A percentile compares a stretch with the other conserved stretches of the same genome.
Evolutionary conservation across 1,140 invertebrate species (phyloP).

Genomic region (Trigoniulus corallinus): DNA sequence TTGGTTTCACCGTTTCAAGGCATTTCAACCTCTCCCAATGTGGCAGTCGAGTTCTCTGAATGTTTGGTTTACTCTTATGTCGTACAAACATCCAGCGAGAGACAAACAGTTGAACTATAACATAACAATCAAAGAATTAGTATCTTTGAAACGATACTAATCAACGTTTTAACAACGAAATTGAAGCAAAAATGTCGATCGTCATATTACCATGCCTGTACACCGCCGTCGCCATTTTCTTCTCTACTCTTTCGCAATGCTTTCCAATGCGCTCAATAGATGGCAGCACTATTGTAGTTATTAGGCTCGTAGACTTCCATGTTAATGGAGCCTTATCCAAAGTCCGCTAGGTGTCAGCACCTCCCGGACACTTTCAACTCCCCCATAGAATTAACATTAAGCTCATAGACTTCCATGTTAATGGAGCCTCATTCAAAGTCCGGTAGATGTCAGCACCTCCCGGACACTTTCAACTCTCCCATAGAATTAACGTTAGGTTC

Average conservation of each 20-base stretch:
- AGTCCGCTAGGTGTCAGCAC: too few relatives aligned
- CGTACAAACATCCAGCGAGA: background rate
- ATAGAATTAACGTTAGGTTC: too few relatives aligned
- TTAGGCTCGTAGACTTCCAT: too few relatives aligned
- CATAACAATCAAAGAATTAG: background rate
- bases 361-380: too few relatives aligned
- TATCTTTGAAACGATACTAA: background rate
- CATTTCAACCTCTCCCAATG: background rate
- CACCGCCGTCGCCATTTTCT: background rate
- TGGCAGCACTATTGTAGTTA: too few relatives aligned
- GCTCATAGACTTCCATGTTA: too few relatives aligned
- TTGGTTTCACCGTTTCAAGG: background rate
- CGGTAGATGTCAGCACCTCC: too few relatives aligned
- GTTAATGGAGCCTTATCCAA: too few relatives aligned
- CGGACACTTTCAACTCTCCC: too few relatives aligned
- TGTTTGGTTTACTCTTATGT: background rate
- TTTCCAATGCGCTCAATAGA: background rate
- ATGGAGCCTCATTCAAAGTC: too few relatives aligned
- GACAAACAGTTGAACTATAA: background rate
- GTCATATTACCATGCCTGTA: background rate
- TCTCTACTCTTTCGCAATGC: background rate
- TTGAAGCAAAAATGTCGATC: too few relatives aligned
- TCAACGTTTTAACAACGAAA: background rate
- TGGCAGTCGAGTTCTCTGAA: background rate
- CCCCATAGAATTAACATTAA: too few relatives aligned